These are phyloP conservation scores for Erpetoichthys calabaricus DNA, from an alignment of 2,797 vertebrate genomes.

Conservation along the genomic window DNA sequence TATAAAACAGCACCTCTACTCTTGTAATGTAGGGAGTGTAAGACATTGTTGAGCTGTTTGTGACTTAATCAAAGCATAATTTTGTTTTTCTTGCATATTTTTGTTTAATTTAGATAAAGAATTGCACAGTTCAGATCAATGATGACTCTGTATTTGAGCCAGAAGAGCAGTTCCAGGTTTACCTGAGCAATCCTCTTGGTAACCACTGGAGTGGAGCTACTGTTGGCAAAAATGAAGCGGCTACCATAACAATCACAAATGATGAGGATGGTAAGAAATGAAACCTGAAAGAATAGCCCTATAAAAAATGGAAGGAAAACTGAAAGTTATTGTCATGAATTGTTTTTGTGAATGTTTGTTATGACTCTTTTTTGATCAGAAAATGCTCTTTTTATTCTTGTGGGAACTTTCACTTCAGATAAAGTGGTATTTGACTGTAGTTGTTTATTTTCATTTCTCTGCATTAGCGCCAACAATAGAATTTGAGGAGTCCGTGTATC, in stretches of 20 bases:
- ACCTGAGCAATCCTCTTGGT: constrained; percentile 71
- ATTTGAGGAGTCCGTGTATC: constrained; percentile 80
- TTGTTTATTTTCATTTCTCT: neutral
- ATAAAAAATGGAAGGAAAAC: neutral
- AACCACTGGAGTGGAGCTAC: constrained; percentile 92
- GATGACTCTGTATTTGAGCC: constrained; percentile 91
- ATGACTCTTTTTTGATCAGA: no score
- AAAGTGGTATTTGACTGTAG: neutral
- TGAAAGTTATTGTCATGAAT: neutral
- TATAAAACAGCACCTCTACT: no score
- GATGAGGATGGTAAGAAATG: constrained; percentile 77
- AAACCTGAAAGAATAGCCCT: neutral
- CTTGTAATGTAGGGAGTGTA: no score
- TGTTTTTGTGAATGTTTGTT: neutral
- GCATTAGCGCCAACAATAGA: constrained; percentile 83
- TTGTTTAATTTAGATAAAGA: constrained; percentile 61
- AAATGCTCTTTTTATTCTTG: no score
- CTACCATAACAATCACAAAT: constrained; percentile 77
- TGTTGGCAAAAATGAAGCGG: constrained; percentile 57
- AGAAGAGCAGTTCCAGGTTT: constrained; percentile 80
- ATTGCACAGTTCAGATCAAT: constrained; percentile 69
- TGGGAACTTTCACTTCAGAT: neutral
- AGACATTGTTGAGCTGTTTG: no score
- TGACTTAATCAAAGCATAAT: no score
- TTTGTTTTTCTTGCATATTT: no score